phyloP scores from a whole-genome alignment of 2,797 vertebrate species.

The Halcyon chelicuti region DNA sequence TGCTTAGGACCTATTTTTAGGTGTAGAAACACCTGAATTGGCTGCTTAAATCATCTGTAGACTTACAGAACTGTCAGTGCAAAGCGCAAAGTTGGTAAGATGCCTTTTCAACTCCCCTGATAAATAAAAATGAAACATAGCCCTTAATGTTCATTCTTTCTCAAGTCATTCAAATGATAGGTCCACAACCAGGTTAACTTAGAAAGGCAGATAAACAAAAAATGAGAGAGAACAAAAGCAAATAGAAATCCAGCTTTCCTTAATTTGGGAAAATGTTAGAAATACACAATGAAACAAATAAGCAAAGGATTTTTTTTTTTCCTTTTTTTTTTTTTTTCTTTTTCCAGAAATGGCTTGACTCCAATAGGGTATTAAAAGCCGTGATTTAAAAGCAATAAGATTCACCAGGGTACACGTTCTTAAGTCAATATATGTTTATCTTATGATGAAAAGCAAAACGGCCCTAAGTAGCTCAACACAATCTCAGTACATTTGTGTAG shows the following conservation, averaged over 20 bases:
- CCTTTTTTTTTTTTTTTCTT: too few species aligned
- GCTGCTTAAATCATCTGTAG: background rate
- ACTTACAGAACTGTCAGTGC: background rate
- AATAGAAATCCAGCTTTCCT: background rate
- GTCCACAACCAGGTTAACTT: background rate
- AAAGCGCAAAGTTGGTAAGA: background rate
- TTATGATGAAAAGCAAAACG: background rate
- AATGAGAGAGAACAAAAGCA: background rate
- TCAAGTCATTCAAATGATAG: background rate
- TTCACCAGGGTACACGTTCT: background rate
- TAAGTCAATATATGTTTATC: background rate
- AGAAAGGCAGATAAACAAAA: background rate
- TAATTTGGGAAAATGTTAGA: background rate
- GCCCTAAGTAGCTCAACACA: background rate
- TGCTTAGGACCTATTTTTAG: background rate
- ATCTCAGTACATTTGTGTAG: background rate
- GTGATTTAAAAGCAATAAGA: background rate
- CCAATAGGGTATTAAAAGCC: background rate
- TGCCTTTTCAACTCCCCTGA: background rate
- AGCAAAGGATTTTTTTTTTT: background rate
- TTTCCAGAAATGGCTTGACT: background rate
- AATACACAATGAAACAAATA: background rate
- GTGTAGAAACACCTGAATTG: background rate
- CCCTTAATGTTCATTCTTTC: background rate
- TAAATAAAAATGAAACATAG: background rate